These are phyloP conservation scores for Schrankia costaestrigalis DNA, from an alignment of 2,888 invertebrate genomes.

Conservation along the genomic window DNA sequence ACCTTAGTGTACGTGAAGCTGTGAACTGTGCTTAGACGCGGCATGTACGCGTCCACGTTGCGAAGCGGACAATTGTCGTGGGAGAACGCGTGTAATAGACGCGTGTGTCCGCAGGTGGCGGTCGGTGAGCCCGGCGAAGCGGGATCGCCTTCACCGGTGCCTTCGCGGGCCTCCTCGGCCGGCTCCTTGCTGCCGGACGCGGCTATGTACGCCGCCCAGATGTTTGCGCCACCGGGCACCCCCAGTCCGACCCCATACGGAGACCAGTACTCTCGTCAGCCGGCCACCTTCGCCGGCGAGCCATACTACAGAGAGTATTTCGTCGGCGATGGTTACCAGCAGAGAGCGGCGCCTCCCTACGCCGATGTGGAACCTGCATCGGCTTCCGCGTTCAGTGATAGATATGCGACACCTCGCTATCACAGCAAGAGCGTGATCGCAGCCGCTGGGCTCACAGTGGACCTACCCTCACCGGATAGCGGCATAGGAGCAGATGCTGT, in stretches of 20 bases:
- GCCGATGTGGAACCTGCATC: constrained; percentile 80
- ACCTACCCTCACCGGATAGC: constrained; percentile 96
- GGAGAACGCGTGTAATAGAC: constrained; percentile 84
- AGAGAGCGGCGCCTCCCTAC: constrained; percentile 80
- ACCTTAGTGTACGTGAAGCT: constrained; percentile 72
- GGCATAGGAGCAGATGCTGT: constrained; percentile 97
- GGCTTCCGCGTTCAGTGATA: constrained; percentile 84
- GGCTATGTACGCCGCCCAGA: constrained; percentile 85
- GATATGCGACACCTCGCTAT: constrained; percentile 85
- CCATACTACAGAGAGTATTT: constrained; percentile 92
- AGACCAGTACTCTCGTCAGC: constrained; percentile 73
- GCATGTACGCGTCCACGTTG: constrained; percentile 82
- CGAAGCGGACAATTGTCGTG: constrained; percentile 80
- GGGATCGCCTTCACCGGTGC: constrained; percentile 82
- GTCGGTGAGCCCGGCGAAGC: constrained; percentile 81
- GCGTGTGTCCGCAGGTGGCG: constrained; percentile 82
- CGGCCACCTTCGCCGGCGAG: constrained; percentile 84
- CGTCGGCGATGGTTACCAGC: constrained; percentile 82
- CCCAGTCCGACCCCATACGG: constrained; percentile 84
- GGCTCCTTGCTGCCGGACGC: constrained; percentile 82
- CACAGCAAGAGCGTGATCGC: constrained; percentile 87
- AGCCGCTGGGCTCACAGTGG: constrained; percentile 92
- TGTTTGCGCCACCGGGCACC: constrained; percentile 85
- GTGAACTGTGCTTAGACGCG: constrained; percentile 76
- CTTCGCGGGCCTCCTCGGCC: constrained; percentile 81